Evolutionary conservation across 2,113 vertebrate species (phyloP), one percentile per base, ranked within the genome.

Genomic region (Dissostichus mawsoni): DNA sequence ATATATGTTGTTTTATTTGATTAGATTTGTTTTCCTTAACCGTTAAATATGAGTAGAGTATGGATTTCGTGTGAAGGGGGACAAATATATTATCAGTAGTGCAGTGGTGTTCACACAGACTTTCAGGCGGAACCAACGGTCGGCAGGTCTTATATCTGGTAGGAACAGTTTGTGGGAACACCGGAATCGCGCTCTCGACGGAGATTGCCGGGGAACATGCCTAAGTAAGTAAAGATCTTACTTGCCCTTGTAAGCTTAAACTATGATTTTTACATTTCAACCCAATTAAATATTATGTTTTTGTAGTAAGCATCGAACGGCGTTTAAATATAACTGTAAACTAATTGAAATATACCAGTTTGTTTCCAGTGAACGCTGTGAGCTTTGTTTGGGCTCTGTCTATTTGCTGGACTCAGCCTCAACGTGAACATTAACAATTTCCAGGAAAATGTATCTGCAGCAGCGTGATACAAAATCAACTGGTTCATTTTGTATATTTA

Each of bases 211-310:
- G 2, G 29, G 83, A 92, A 81, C 85, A 95, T 95, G 94, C 94
- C 94, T 3, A 95, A 95, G 94, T 95, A 87, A 88, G 92, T 92
- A 8, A 0, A 18, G 0, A 0, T 48, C 0, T 64, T 45, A 1
- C 44, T 41, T 4, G 0, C 36, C 33, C 1, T 50, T 17, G 16
- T 3, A 4, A 10, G 9, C 1, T 18, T 48, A 20, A 2, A 55
- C 4, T 25, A 0, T 58, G 8, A 6, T 17, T 36, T 47, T 0
- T 8, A 44, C 0, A 2, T 8, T 51, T 23, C 0, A 5, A 4
- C 2, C 3, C 5, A 16, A 0, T 1, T 1, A 41, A 14, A 5
- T 0, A 1, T 16, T 0, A 9, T n/a, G 0, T 45, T 50, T 10
- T 29, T 25, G 2, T 11, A 11, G 14, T 2, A 6, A 45, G 1